A percentile compares a stretch with the other conserved stretches of the same genome.
These are phyloP conservation scores for Poeciliopsis infans DNA, from an alignment of 2,797 vertebrate genomes.

Conservation along the genomic window DNA sequence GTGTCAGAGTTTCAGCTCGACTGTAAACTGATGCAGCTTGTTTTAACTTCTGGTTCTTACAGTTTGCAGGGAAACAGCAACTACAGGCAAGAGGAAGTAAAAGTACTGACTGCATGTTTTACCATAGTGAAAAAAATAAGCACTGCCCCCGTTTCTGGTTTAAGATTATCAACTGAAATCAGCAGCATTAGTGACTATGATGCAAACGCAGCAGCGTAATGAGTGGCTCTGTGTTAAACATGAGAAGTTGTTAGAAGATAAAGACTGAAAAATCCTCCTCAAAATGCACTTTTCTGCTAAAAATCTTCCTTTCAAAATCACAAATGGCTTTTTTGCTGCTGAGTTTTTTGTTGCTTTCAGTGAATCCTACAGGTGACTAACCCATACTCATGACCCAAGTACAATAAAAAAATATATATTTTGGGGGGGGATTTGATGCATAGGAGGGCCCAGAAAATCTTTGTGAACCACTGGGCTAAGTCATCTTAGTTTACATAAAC, in stretches of 20 bases:
- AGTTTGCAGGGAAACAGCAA: not conserved
- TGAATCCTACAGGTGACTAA: not conserved
- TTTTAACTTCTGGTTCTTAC: constrained; percentile 1
- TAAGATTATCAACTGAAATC: not conserved
- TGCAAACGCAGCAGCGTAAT: not conserved
- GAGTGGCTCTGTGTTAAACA: not conserved
- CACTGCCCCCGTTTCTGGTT: not conserved
- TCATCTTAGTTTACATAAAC: not conserved
- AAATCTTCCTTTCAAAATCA: not conserved
- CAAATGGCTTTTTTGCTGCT: not conserved
- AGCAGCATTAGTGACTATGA: not conserved
- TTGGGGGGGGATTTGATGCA: too few species aligned
- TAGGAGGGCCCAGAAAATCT: too few species aligned
- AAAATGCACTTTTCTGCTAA: not conserved
- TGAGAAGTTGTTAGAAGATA: not conserved
- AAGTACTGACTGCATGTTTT: not conserved
- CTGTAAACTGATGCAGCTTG: not conserved
- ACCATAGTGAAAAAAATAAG: not conserved
- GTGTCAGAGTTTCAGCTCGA: not conserved
- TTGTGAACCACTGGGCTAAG: too few species aligned
- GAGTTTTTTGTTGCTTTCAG: not conserved
- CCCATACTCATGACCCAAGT: not conserved
- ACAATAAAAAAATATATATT: too few species aligned
- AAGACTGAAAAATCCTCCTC: not conserved
- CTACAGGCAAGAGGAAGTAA: constrained; percentile 1